Percentiles rank a stretch among this genome's conserved stretches.
phyloP scores from a whole-genome alignment of 2,888 invertebrate genomes.

The Papilio demoleus region DNA sequence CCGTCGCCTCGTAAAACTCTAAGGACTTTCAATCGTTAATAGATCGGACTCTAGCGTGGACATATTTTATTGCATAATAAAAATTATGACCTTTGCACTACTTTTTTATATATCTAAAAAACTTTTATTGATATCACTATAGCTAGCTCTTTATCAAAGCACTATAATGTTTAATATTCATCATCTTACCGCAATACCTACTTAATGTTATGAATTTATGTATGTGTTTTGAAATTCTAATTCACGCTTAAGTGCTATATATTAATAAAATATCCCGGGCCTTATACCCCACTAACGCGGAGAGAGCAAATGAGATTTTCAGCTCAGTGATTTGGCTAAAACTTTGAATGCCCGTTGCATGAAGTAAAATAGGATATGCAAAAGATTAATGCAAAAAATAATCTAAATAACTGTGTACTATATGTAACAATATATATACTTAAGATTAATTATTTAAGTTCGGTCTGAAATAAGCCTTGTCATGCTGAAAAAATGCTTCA shows the following conservation, averaged over 20 bases:
- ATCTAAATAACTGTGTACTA: too few relatives aligned
- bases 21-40: conserved; percentile 39
- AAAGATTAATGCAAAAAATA: too few relatives aligned
- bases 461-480: too few relatives aligned
- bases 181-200: not conserved
- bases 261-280: not conserved
- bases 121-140: conserved; percentile 7
- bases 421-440: too few relatives aligned
- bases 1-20: conserved; percentile 56
- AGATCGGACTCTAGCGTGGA: conserved; percentile 22
- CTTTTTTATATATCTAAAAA: not conserved
- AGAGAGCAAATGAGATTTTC: too few relatives aligned
- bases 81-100: conserved; percentile 22
- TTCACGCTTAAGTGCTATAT: too few relatives aligned
- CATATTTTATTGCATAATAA: conserved; percentile 33
- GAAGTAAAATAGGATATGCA: too few relatives aligned
- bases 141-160: not conserved
- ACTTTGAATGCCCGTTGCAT: too few relatives aligned
- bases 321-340: too few relatives aligned
- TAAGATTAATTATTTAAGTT: too few relatives aligned
- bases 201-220: not conserved
- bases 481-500: too few relatives aligned
- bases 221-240: not conserved
- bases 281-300: too few relatives aligned
- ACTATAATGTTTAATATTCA: not conserved